A percentile compares a stretch with the other conserved stretches of the same genome.
Evolutionary conservation across 1,140 invertebrate genomes (phyloP).

Genomic region (Drepana arcuata): DNA sequence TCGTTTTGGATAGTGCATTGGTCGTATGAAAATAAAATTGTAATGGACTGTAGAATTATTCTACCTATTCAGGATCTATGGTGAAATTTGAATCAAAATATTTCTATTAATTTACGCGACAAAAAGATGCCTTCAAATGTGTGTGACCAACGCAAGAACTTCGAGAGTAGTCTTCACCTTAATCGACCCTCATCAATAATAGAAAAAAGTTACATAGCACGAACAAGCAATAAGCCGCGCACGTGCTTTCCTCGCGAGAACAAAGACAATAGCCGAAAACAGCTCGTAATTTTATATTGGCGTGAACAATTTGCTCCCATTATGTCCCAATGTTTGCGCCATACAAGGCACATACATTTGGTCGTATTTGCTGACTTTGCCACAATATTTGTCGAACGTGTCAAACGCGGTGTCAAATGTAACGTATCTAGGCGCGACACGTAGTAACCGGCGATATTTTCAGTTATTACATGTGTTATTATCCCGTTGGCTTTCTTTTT

Average conservation of each 20-base stretch:
- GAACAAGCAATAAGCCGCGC: conserved; percentile 27
- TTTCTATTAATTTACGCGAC: no score
- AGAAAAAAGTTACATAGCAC: conserved; percentile 11
- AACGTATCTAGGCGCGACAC: conserved; percentile 59
- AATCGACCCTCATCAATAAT: conserved; percentile 13
- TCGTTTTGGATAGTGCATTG: no score
- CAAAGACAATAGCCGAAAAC: conserved; percentile 40
- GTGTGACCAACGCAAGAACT: no score
- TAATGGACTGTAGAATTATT: no score
- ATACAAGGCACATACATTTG: conserved; percentile 38
- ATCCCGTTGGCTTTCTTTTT: conserved; percentile 48
- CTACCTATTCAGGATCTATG: no score
- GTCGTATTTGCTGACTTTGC: conserved; percentile 58
- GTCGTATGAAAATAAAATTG: no score
- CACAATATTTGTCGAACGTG: conserved; percentile 69
- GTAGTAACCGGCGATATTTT: conserved; percentile 39
- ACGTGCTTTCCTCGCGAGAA: conserved; percentile 33
- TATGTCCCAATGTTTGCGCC: conserved; percentile 35
- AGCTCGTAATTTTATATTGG: conserved; percentile 50
- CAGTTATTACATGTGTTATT: conserved; percentile 63
- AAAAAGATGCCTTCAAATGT: no score
- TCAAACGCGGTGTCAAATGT: conserved; percentile 47
- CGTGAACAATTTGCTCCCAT: conserved; percentile 41
- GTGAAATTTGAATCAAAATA: no score
- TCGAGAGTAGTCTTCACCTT: no score